phyloP scores from a whole-genome alignment of 2,888 invertebrate genomes.

The Eugnorisma glareosa region DNA sequence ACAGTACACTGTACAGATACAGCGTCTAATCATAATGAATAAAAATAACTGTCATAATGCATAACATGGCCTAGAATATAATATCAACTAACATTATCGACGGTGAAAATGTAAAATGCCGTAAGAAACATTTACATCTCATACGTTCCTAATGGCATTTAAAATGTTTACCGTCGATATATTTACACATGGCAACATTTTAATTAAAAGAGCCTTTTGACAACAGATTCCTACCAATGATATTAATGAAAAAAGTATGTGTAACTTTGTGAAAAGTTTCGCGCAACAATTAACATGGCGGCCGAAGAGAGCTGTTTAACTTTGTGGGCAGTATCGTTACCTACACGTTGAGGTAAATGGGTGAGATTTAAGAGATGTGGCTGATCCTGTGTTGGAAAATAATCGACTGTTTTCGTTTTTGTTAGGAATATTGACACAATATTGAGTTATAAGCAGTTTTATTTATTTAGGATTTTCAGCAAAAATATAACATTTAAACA shows the following conservation, averaged over 20 bases:
- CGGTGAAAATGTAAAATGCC: neutral
- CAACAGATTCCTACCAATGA: slow-evolving; percentile 39
- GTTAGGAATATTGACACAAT: neutral
- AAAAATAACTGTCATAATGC: neutral
- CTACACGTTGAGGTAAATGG: neutral
- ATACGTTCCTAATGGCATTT: neutral
- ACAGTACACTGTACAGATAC: too few species aligned
- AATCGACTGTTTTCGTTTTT: neutral
- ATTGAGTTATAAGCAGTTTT: neutral
- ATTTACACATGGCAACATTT: slow-evolving; percentile 17
- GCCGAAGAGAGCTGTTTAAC: slow-evolving; percentile 19
- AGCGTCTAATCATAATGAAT: neutral
- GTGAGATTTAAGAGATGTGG: neutral
- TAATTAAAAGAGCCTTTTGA: slow-evolving; percentile 42
- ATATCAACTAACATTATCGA: neutral
- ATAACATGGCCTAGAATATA: neutral
- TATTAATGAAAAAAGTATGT: slow-evolving; percentile 57
- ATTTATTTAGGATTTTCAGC: neutral
- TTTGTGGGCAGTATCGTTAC: slow-evolving; percentile 17
- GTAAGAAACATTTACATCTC: neutral
- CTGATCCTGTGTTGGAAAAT: neutral
- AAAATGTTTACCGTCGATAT: neutral
- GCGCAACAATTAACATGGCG: slow-evolving; percentile 45
- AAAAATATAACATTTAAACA: neutral
- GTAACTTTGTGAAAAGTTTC: slow-evolving; percentile 43